Conservation (phyloP, 2,797 vertebrate genomes). For the Pangasius mekongensis region DNA sequence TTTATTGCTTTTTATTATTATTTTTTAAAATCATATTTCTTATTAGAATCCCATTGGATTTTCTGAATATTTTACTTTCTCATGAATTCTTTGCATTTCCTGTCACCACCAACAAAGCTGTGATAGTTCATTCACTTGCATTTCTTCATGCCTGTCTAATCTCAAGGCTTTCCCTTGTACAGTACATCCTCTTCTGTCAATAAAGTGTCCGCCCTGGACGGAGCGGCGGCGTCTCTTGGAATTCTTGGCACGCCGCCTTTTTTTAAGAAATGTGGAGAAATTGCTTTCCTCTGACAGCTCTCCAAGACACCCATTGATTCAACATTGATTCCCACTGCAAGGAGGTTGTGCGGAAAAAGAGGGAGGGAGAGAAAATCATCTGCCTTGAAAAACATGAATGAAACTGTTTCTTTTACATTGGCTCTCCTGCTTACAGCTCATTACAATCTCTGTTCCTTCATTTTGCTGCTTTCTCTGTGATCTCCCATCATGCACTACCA, state of each 20-base stretch:
- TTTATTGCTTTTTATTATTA: not conserved
- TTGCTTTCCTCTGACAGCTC: constrained; percentile 65
- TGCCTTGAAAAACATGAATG: constrained; percentile 53
- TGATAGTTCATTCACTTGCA: constrained; percentile 44
- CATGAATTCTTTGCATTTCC: constrained; percentile 6
- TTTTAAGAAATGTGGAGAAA: constrained; percentile 65
- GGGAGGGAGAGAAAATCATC: constrained; percentile 43
- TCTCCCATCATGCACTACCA: constrained; percentile 30
- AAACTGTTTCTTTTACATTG: constrained; percentile 38
- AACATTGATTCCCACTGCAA: constrained; percentile 61
- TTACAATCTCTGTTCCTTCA: constrained; percentile 40
- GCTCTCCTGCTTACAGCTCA: constrained; percentile 32
- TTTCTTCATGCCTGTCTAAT: constrained; percentile 57
- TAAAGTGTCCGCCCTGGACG: constrained; percentile 51
- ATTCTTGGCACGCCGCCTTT: constrained; percentile 59
- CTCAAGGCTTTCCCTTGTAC: constrained; percentile 60
- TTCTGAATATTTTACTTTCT: not conserved
- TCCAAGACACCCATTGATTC: constrained; percentile 68
- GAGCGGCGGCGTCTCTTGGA: constrained; percentile 42
- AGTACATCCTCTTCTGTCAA: constrained; percentile 67
- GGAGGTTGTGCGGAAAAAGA: constrained; percentile 18
- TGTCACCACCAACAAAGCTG: not conserved
- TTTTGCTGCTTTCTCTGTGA: constrained; percentile 37
- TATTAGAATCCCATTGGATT: not conserved
- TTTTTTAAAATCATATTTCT: not conserved